Conservation (phyloP, 2,113 vertebrate species). For the Naja naja region DNA sequence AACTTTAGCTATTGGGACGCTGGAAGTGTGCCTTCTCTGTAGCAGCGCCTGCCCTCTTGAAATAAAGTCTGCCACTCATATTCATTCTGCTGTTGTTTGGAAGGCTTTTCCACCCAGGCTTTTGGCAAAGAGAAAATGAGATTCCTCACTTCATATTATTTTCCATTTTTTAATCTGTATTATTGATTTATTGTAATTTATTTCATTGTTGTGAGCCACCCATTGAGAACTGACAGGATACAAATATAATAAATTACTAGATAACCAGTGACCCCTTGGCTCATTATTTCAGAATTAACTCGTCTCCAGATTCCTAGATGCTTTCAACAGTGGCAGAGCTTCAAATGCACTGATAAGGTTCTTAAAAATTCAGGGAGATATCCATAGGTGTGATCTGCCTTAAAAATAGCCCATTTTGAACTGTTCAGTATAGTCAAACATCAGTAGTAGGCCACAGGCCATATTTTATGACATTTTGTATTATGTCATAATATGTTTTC, state of each 20-base stretch:
- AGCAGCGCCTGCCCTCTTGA: not conserved
- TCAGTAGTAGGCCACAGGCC: not conserved
- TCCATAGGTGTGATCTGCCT: not conserved
- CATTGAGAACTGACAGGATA: not conserved
- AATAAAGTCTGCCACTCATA: not conserved
- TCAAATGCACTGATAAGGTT: not conserved
- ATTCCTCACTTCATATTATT: not conserved
- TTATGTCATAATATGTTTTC: not conserved
- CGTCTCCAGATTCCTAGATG: too few species aligned
- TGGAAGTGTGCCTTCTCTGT: not conserved
- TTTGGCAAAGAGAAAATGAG: not conserved
- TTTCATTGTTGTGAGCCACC: not conserved
- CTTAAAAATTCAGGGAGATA: not conserved
- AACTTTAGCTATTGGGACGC: not conserved
- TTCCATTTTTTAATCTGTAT: not conserved
- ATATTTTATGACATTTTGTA: not conserved
- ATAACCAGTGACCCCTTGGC: not conserved
- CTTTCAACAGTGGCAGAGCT: not conserved
- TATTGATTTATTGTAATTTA: not conserved
- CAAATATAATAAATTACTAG: not conserved
- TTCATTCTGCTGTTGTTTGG: not conserved
- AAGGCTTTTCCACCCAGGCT: not conserved
- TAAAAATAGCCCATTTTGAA: not conserved
- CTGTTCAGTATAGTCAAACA: not conserved
- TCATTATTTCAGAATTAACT: not conserved